Percentiles rank a stretch among this genome's conserved stretches.
These are phyloP conservation scores for Heliconius hortense DNA, from an alignment of 2,888 invertebrate genomes.

Conservation along the genomic window DNA sequence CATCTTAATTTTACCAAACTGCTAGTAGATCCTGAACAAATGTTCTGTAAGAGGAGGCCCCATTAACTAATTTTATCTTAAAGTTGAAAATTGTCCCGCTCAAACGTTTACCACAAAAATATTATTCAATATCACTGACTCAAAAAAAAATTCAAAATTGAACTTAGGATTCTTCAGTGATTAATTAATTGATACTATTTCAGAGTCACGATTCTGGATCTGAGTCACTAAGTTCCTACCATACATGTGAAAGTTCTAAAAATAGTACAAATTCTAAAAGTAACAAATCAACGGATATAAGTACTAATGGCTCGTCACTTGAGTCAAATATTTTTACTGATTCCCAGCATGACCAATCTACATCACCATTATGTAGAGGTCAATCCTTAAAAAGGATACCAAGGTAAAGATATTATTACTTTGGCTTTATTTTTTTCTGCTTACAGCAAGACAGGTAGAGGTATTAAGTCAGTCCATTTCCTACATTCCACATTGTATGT, in stretches of 20 bases:
- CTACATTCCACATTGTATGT: too few relatives aligned
- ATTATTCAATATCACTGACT: too few relatives aligned
- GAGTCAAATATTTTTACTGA: conserved; percentile 73
- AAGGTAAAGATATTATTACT: conserved; percentile 53
- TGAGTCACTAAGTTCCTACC: conserved; percentile 68
- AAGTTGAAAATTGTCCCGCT: too few relatives aligned
- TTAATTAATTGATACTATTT: conserved; percentile 22
- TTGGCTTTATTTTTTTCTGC: too few relatives aligned
- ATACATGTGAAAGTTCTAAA: conserved; percentile 77
- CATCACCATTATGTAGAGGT: conserved; percentile 81
- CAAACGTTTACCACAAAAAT: too few relatives aligned
- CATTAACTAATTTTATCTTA: too few relatives aligned
- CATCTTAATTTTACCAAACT: too few relatives aligned
- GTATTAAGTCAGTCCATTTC: too few relatives aligned
- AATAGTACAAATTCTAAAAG: conserved; percentile 65
- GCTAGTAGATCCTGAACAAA: too few relatives aligned
- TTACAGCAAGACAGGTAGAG: too few relatives aligned
- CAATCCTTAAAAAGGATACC: conserved; percentile 76
- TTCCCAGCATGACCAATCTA: conserved; percentile 79
- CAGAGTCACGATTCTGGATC: conserved; percentile 71
- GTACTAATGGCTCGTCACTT: conserved; percentile 66
- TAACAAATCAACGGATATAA: conserved; percentile 74
- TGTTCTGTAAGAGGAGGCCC: too few relatives aligned
- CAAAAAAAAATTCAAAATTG: too few relatives aligned
- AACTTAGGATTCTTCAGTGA: neutral